A percentile compares a stretch with the other conserved stretches of the same genome.
These are phyloP conservation scores for Sinopyrophorus schimmeli DNA, from an alignment of 2,888 invertebrate species.

Conservation along the genomic window DNA sequence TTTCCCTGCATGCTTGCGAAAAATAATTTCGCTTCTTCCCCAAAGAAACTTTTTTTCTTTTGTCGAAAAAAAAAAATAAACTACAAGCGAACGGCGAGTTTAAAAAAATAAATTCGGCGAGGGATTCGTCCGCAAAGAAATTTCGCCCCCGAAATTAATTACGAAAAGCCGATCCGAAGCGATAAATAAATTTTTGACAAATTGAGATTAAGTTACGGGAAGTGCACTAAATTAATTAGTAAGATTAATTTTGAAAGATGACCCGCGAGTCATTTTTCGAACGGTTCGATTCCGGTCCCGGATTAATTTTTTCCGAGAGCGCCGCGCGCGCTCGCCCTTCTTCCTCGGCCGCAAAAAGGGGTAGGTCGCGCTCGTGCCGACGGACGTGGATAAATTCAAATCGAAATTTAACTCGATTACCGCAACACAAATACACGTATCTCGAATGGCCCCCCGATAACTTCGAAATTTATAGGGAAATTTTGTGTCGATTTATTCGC, in stretches of 20 bases:
- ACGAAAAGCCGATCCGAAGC: conserved; percentile 8
- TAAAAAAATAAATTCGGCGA: not conserved
- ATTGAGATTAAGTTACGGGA: conserved; percentile 19
- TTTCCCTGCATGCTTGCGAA: conserved; percentile 10
- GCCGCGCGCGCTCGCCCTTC: too few species aligned
- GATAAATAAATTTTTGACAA: conserved; percentile 23
- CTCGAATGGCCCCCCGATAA: conserved; percentile 18
- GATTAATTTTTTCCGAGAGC: too few species aligned
- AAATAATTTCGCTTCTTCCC: too few species aligned
- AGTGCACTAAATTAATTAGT: conserved; percentile 17
- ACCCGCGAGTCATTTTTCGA: conserved; percentile 6
- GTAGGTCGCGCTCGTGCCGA: too few species aligned
- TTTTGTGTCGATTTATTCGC: conserved; percentile 16
- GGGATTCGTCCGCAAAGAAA: too few species aligned
- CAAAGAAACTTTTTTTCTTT: not conserved
- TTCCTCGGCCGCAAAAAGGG: too few species aligned
- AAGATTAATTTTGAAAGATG: conserved; percentile 17
- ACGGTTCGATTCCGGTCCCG: too few species aligned
- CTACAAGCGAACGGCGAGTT: too few species aligned
- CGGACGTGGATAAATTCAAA: conserved; percentile 2
- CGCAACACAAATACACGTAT: conserved; percentile 8
- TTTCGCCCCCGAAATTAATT: conserved; percentile 11
- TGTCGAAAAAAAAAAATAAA: too few species aligned
- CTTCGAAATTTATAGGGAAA: conserved; percentile 13
- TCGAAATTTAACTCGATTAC: conserved; percentile 3